Evolutionary conservation across 2,113 vertebrate genomes (phyloP).

Genomic region (Macquaria australasica): DNA sequence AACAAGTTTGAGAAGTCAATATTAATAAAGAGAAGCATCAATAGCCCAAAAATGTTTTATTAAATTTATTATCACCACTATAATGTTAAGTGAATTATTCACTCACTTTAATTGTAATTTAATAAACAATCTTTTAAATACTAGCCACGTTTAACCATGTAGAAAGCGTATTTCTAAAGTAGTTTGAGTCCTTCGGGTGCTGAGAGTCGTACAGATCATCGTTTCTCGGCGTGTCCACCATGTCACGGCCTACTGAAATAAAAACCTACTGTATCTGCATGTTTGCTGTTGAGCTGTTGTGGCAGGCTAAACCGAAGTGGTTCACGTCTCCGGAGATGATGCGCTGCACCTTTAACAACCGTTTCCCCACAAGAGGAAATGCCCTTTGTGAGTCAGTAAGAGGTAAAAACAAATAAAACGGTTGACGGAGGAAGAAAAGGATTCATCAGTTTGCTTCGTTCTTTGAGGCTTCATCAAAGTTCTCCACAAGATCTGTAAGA

Average conservation of each 20-base stretch:
- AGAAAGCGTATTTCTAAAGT: slow-evolving; percentile 50
- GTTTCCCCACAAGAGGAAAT: slow-evolving; percentile 62
- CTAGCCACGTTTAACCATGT: slow-evolving; percentile 47
- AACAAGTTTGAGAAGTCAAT: slow-evolving; percentile 10
- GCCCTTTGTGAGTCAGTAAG: slow-evolving; percentile 59
- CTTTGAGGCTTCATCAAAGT: slow-evolving; percentile 99
- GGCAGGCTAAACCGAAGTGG: slow-evolving; percentile 41
- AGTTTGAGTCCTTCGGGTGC: slow-evolving; percentile 58
- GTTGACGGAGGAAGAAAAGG: background rate
- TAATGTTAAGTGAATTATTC: slow-evolving; percentile 51
- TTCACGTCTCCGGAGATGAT: slow-evolving; percentile 51
- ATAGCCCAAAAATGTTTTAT: slow-evolving; percentile 73
- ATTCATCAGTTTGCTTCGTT: slow-evolving; percentile 94
- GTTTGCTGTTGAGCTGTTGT: slow-evolving; percentile 19
- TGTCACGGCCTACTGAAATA: slow-evolving; percentile 38
- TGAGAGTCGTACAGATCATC: slow-evolving; percentile 28
- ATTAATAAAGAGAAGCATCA: slow-evolving; percentile 23
- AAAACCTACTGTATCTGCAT: slow-evolving; percentile 47
- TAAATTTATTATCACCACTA: slow-evolving; percentile 64
- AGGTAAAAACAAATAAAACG: slow-evolving; percentile 56
- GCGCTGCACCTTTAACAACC: slow-evolving; percentile 61
- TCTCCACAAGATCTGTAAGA: slow-evolving; percentile 97
- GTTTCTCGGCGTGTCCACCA: slow-evolving; percentile 22
- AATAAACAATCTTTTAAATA: slow-evolving; percentile 78
- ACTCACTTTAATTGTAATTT: slow-evolving; percentile 61